These are phyloP conservation scores for Nibea coibor DNA, from an alignment of 2,113 vertebrate genomes.

Conservation along the genomic window DNA sequence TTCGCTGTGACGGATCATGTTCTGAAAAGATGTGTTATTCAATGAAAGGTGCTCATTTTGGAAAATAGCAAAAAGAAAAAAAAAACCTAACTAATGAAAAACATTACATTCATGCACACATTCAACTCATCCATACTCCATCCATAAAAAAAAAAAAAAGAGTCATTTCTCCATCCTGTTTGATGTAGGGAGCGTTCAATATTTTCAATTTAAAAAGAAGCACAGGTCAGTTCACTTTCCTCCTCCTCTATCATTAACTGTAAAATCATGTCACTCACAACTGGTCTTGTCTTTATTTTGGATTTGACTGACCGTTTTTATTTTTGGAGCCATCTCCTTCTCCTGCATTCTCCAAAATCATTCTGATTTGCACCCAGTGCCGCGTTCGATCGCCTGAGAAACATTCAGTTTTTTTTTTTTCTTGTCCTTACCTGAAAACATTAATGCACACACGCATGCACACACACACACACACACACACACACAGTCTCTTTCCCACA, in stretches of 20 bases:
- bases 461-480: slow-evolving; percentile 22
- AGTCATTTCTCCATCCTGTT: background rate
- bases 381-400: background rate
- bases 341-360: background rate
- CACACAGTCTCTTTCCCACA: background rate
- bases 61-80: background rate
- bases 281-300: background rate
- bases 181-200: background rate
- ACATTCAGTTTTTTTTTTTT: background rate
- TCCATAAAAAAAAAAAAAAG: background rate
- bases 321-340: background rate
- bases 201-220: background rate
- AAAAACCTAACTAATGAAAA: background rate
- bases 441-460: background rate
- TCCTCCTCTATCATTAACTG: slow-evolving; percentile 4
- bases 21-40: background rate
- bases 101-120: background rate
- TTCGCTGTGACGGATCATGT: background rate
- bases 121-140: background rate
- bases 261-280: slow-evolving; percentile 5
- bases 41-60: slow-evolving; percentile 16
- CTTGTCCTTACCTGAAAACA: background rate
- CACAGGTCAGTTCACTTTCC: no score
- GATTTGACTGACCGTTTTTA: background rate
- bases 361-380: background rate